Evolutionary conservation across 2,888 invertebrate species (phyloP).

Genomic region (Tipula unca): DNA sequence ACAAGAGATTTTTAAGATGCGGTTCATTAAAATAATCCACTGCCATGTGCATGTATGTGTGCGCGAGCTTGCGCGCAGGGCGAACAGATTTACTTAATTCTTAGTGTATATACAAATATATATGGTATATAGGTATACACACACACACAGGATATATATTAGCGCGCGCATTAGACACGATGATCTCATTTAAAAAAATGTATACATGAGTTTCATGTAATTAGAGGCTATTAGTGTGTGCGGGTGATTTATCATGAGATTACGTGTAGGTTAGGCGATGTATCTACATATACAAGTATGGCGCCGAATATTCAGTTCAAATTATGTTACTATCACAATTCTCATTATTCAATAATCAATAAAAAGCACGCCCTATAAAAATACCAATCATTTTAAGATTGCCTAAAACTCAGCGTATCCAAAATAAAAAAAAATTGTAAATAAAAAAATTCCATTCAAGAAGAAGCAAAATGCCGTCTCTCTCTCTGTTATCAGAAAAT

Average conservation of each 20-base stretch:
- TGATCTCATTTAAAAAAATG: background rate
- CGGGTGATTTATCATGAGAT: background rate
- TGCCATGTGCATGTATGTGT: background rate
- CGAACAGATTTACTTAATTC: background rate
- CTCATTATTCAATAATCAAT: background rate
- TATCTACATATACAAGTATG: background rate
- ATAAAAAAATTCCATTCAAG: background rate
- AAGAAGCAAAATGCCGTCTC: background rate
- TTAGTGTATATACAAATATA: background rate
- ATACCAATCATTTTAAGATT: background rate
- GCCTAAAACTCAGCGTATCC: background rate
- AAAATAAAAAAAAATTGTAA: background rate
- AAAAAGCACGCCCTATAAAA: background rate
- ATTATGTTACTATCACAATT: background rate
- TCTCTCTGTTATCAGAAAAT: background rate
- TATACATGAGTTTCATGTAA: background rate
- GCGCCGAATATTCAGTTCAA: background rate
- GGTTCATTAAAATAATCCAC: constrained; percentile 1
- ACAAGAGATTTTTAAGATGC: background rate
- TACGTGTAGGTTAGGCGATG: background rate
- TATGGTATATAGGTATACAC: too few species aligned
- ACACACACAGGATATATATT: background rate
- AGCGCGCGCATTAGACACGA: background rate
- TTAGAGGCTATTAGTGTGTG: background rate
- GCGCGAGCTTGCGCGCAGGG: background rate